These are phyloP conservation scores for Lutjanus campechanus DNA, from an alignment of 2,797 vertebrate species.

Conservation along the genomic window DNA sequence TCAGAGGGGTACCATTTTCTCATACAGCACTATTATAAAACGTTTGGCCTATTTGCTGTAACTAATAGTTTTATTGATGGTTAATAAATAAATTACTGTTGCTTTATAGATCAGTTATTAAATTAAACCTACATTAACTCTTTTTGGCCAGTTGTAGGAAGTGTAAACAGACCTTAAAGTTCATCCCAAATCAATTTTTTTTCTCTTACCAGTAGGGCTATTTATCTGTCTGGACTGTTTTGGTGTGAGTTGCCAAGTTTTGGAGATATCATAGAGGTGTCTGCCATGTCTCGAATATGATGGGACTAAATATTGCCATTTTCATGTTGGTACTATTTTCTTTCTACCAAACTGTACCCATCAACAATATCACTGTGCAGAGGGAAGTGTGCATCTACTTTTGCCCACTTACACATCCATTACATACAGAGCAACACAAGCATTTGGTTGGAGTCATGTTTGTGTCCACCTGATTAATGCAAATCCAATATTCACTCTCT, in stretches of 20 bases:
- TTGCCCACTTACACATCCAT: not conserved
- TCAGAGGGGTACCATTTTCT: conserved; percentile 6
- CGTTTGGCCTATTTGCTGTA: not conserved
- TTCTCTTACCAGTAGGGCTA: too few relatives aligned
- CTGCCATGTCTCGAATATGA: too few relatives aligned
- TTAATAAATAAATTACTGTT: not conserved
- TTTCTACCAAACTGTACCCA: too few relatives aligned
- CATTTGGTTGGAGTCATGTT: conserved; percentile 13
- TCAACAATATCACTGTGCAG: too few relatives aligned
- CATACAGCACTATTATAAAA: not conserved
- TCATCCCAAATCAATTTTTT: too few relatives aligned
- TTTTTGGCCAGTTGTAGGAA: not conserved
- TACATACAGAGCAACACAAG: not conserved
- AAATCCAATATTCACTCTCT: conserved; percentile 2
- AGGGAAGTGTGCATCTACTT: too few relatives aligned
- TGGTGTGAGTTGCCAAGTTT: too few relatives aligned
- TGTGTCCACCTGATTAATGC: conserved; percentile 10
- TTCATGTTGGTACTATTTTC: too few relatives aligned
- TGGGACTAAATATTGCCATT: too few relatives aligned
- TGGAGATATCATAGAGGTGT: too few relatives aligned
- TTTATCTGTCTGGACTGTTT: too few relatives aligned
- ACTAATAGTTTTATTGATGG: not conserved
- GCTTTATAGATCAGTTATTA: not conserved
- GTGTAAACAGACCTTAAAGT: not conserved
- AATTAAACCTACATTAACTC: not conserved